Evolutionary conservation across 2,888 invertebrate genomes (phyloP).

Genomic region (Drosophila mayaguana): DNA sequence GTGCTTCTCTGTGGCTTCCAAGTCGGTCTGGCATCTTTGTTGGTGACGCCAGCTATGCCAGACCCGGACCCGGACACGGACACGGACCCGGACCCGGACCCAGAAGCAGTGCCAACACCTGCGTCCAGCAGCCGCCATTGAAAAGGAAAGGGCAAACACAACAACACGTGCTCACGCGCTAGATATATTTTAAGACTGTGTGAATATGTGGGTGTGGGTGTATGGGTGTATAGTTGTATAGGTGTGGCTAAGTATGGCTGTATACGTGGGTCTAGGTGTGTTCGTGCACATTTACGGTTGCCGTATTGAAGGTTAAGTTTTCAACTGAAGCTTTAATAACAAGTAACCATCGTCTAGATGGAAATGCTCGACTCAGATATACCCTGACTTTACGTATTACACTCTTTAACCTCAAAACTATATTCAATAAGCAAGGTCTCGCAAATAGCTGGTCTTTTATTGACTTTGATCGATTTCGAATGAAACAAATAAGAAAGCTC

Average conservation of each 20-base stretch:
- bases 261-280: constrained; percentile 1
- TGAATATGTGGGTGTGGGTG: constrained; percentile 15
- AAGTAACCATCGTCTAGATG: background rate
- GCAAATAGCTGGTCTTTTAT: too few species aligned
- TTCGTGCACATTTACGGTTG: constrained; percentile 51
- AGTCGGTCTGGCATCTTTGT: constrained; percentile 67
- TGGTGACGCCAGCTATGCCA: constrained; percentile 66
- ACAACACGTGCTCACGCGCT: constrained; percentile 32
- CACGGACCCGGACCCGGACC: constrained; percentile 67
- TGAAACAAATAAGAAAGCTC: too few species aligned
- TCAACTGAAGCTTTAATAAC: constrained; percentile 64
- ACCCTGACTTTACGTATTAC: background rate
- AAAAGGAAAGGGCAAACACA: constrained; percentile 55
- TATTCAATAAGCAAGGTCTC: too few species aligned
- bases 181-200: constrained; percentile 12
- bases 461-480: too few species aligned
- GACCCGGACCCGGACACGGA: constrained; percentile 55
- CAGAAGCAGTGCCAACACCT: constrained; percentile 63
- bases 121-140: constrained; percentile 71
- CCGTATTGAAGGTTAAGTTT: constrained; percentile 66
- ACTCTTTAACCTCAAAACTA: too few species aligned
- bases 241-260: background rate
- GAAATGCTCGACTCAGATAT: background rate
- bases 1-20: constrained; percentile 61
- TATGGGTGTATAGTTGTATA: background rate